These are phyloP conservation scores for Ophion slaviceki DNA, from an alignment of 2,888 invertebrate species.

Conservation along the genomic window DNA sequence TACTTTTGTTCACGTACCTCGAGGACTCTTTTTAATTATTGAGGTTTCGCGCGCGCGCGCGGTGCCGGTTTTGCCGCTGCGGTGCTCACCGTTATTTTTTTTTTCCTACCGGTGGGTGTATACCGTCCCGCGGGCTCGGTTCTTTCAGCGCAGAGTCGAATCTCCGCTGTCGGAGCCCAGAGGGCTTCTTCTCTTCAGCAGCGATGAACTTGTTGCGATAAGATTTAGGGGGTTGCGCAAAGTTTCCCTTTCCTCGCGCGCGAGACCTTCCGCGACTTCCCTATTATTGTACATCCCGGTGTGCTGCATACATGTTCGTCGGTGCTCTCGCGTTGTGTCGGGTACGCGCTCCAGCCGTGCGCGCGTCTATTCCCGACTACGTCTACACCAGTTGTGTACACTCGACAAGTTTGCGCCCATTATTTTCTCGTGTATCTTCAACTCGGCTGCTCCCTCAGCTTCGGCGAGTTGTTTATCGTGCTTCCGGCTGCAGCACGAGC, in stretches of 20 bases:
- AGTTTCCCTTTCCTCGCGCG: slow-evolving; percentile 40
- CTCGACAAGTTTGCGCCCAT: slow-evolving; percentile 58
- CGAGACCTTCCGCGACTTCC: slow-evolving; percentile 25
- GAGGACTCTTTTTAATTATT: too few relatives aligned
- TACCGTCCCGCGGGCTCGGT: neutral
- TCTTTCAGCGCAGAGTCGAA: neutral
- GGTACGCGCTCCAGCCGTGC: too few relatives aligned
- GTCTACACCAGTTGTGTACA: slow-evolving; percentile 33
- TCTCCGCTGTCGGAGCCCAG: neutral
- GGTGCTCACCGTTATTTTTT: too few relatives aligned
- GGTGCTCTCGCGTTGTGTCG: neutral
- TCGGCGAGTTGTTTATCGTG: slow-evolving; percentile 41
- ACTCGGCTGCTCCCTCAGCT: slow-evolving; percentile 21
- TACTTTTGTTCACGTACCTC: too few relatives aligned
- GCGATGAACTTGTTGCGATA: slow-evolving; percentile 65
- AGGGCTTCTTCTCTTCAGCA: slow-evolving; percentile 48
- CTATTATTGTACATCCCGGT: slow-evolving; percentile 1
- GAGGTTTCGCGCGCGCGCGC: too few relatives aligned
- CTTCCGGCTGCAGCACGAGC: neutral
- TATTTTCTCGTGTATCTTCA: slow-evolving; percentile 56
- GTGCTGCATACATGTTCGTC: neutral
- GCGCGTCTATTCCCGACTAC: slow-evolving; percentile 3
- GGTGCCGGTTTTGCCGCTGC: too few relatives aligned
- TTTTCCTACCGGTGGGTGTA: too few relatives aligned
- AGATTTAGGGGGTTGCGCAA: slow-evolving; percentile 65